A percentile compares a stretch with the other conserved stretches of the same genome.
Conservation (phyloP, 2,888 invertebrate species). For the Lycaena phlaeas region DNA sequence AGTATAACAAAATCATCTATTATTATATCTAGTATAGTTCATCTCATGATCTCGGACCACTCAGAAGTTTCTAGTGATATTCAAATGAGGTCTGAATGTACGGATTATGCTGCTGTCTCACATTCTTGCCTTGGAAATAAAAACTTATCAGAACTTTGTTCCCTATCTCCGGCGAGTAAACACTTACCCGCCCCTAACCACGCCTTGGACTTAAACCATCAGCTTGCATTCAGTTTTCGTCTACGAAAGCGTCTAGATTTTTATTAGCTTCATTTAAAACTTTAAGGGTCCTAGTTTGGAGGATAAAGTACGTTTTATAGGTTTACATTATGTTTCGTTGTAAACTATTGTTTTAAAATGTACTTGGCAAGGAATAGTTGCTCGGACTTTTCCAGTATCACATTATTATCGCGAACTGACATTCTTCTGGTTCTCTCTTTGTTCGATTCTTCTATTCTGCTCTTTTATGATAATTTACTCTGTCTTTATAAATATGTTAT, state of each 20-base stretch:
- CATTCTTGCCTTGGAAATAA: constrained; percentile 46
- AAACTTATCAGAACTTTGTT: constrained; percentile 69
- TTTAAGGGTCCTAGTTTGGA: not conserved
- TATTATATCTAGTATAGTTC: too few relatives aligned
- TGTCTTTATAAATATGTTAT: too few relatives aligned
- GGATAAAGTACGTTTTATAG: not conserved
- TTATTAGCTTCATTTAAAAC: not conserved
- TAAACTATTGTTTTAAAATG: not conserved
- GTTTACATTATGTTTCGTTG: not conserved
- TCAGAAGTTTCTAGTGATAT: not conserved
- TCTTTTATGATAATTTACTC: too few relatives aligned
- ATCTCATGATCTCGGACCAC: not conserved
- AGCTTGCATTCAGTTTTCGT: constrained; percentile 26
- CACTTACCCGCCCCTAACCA: constrained; percentile 44
- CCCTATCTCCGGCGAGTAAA: constrained; percentile 62
- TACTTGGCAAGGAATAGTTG: not conserved
- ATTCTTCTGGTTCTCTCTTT: too few relatives aligned
- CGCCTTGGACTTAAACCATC: constrained; percentile 24
- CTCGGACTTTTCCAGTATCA: too few relatives aligned
- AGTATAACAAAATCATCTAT: too few relatives aligned
- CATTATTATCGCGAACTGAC: too few relatives aligned
- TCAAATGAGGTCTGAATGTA: constrained; percentile 15
- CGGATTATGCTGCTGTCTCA: too few relatives aligned
- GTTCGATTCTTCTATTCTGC: too few relatives aligned
- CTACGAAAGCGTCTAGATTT: constrained; percentile 14